Evolutionary conservation across 2,888 invertebrate genomes (phyloP).

Genomic region (Sphaerophoria rueppellii): DNA sequence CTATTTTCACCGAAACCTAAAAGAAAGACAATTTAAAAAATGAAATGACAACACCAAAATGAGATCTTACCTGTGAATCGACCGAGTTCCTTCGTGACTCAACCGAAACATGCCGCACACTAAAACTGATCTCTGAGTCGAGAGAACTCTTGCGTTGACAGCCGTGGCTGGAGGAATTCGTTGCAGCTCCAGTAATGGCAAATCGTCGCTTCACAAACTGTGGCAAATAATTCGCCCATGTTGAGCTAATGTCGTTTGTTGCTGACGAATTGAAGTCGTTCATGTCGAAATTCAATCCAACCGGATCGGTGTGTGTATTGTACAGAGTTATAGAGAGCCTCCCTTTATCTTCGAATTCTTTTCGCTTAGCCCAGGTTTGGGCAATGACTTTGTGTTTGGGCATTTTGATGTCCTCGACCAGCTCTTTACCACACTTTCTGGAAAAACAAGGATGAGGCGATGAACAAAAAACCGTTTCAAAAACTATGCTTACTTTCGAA

Average conservation of each 20-base stretch:
- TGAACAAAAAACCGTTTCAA: neutral
- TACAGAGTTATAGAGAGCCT: conserved; percentile 93
- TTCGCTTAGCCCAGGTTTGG: conserved; percentile 93
- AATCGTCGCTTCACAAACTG: conserved; percentile 92
- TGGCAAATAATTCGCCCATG: conserved; percentile 95
- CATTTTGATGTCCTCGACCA: conserved; percentile 87
- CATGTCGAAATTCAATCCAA: conserved; percentile 88
- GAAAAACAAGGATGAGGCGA: conserved; percentile 27
- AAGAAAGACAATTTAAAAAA: neutral
- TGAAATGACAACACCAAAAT: neutral
- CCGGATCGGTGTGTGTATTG: conserved; percentile 94
- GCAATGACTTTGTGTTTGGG: conserved; percentile 95
- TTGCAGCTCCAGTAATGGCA: conserved; percentile 86
- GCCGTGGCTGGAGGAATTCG: conserved; percentile 84
- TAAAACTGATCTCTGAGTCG: conserved; percentile 89
- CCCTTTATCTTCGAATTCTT: conserved; percentile 92
- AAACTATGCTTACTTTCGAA: conserved; percentile 86
- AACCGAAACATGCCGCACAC: conserved; percentile 91
- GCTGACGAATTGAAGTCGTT: conserved; percentile 87
- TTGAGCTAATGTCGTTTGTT: conserved; percentile 93
- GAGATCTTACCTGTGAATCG: conserved; percentile 88
- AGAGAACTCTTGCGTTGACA: conserved; percentile 85
- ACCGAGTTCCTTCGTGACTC: conserved; percentile 93
- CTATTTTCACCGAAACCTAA: conserved; percentile 88
- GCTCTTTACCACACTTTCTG: conserved; percentile 89